Conservation (phyloP, 2,797 vertebrate genomes). For the Myotis planiceps region DNA sequence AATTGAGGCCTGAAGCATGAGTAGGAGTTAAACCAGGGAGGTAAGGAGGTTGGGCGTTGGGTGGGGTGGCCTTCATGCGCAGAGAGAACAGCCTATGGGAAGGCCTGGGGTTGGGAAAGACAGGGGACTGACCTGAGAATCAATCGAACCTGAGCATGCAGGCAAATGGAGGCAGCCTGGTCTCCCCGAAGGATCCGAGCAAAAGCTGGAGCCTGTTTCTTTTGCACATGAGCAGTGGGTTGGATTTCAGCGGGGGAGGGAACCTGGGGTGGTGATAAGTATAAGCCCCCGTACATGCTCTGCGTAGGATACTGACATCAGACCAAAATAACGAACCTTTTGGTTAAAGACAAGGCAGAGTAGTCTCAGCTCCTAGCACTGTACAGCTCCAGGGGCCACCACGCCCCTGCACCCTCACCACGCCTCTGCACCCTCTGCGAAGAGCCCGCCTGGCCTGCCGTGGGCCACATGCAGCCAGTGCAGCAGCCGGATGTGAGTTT, state of each 20-base stretch:
- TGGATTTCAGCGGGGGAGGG: not conserved
- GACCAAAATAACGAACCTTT: not conserved
- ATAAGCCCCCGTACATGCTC: not conserved
- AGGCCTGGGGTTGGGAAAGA: not conserved
- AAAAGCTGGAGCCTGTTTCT: not conserved
- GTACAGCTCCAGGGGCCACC: not conserved
- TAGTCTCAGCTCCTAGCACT: not conserved
- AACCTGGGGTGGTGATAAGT: not conserved
- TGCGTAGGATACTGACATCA: not conserved
- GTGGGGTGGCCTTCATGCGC: not conserved
- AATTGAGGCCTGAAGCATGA: not conserved
- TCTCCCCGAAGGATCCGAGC: not conserved
- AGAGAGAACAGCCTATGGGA: not conserved
- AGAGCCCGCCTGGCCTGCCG: rapidly evolving
- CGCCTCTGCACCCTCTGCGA: no score
- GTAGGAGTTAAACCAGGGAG: not conserved
- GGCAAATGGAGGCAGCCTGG: not conserved
- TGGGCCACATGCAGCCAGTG: rapidly evolving
- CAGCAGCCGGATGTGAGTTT: rapidly evolving
- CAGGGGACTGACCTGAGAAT: not conserved
- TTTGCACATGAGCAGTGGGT: not conserved
- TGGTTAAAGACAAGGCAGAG: not conserved
- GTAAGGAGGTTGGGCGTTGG: not conserved
- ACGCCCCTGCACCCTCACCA: no score
- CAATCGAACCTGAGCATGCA: not conserved